Evolutionary conservation across 2,113 vertebrate genomes (phyloP).

Genomic region (Caloenas nicobarica): DNA sequence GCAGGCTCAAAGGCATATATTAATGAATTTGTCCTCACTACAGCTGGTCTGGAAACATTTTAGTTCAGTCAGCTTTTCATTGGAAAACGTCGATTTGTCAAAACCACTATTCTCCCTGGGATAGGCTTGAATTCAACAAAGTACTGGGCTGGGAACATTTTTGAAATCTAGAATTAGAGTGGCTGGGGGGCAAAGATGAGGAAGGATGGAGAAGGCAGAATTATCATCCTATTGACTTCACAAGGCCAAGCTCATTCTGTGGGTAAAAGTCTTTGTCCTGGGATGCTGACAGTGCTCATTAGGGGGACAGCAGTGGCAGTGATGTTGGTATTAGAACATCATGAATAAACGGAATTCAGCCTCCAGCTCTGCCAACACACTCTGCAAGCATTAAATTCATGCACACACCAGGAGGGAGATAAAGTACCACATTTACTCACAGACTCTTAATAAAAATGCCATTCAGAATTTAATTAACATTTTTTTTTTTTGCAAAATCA

Average conservation of each 20-base stretch:
- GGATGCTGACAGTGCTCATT: neutral
- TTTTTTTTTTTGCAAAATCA: neutral
- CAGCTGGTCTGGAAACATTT: neutral
- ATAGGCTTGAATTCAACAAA: neutral
- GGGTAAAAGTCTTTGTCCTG: neutral
- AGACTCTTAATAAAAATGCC: constrained; percentile 9
- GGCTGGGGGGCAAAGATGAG: neutral
- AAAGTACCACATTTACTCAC: constrained; percentile 25
- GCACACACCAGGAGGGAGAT: neutral
- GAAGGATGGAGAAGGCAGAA: neutral
- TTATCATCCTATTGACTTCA: neutral
- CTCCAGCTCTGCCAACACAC: neutral
- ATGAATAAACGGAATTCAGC: neutral
- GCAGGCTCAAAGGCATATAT: neutral
- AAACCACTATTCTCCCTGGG: neutral
- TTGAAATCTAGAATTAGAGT: neutral
- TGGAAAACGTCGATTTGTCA: neutral
- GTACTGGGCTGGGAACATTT: neutral
- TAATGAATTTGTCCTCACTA: neutral
- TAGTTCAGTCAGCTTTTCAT: neutral
- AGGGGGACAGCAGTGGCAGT: neutral
- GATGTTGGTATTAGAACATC: neutral
- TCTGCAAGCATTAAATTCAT: neutral
- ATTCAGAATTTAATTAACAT: neutral
- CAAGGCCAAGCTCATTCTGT: neutral